Evolutionary conservation across 2,797 vertebrate genomes (phyloP), one percentile per base, ranked within the genome.

Genomic region (Xenentodon cancila): DNA sequence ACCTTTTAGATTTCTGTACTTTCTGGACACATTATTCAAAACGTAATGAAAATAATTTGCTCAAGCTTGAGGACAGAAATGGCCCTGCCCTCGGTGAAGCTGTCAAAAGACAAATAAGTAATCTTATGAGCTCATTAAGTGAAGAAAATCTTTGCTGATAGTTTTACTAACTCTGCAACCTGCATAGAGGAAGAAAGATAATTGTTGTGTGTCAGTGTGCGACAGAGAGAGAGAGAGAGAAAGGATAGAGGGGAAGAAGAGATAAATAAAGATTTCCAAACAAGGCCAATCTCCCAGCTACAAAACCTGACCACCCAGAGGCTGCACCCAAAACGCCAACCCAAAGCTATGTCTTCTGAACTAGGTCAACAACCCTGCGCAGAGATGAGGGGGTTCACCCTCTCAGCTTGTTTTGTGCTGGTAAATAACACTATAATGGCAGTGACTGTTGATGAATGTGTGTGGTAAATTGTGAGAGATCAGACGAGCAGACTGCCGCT

Each of bases 181-280:
- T 59, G 40, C 60, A 61, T 47, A 25, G 21, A 62, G 32, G 21
- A 43, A 69, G 27, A 52, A 53, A 19, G 59, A 72, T 76, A 84
- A 73, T 82, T 77, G 78, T 51, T 21, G 53, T 59, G 25, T 75
- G 45, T 70, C 47, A 21, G 59, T 73, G 59, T 59, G 64, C 59
- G 20, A 60, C 50, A 51, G 55, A 70, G 45, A 59, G 57, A 68
- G 62, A 78, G 42, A 59, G 57, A 68, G 64, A 78, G 42, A 73
- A 59, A 62, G 74, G 53, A 71, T 63, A 74, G 54, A 49, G 69
- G 82, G 71, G 71, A 81, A 79, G 66, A 57, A 79, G 53, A 85
- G 83, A 87, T 85, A 80, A 84, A 75, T 72, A 70, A 68, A 86
- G 85, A 90, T 89, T 88, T 88, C 86, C 84, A 87, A 89, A 91